These are phyloP conservation scores for Lepeophtheirus nordmannii DNA, from an alignment of 2,888 invertebrate genomes.

Conservation along the genomic window DNA sequence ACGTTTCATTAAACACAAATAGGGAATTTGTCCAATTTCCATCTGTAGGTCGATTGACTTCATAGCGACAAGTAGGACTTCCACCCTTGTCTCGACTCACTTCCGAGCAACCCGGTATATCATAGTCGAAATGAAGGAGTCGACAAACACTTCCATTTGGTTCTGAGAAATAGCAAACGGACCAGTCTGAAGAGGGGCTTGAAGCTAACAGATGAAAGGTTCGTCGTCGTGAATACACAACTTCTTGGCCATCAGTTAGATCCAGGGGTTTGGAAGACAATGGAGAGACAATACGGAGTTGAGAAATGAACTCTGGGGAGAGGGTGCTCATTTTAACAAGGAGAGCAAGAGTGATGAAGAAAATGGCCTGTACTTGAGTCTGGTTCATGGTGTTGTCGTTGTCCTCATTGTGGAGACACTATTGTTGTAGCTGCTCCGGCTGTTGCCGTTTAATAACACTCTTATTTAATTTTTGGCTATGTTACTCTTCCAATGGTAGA, in stretches of 20 bases:
- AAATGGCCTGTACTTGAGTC: too few relatives aligned
- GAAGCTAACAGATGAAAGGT: background rate
- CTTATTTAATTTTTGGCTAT: too few relatives aligned
- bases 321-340: background rate
- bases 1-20: background rate
- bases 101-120: background rate
- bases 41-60: background rate
- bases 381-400: too few relatives aligned
- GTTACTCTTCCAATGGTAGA: too few relatives aligned
- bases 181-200: background rate
- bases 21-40: background rate
- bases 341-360: background rate
- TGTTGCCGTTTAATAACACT: too few relatives aligned
- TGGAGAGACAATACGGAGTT: background rate
- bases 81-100: background rate
- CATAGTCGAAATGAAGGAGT: background rate
- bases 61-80: background rate
- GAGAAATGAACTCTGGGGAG: background rate
- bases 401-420: too few relatives aligned
- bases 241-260: background rate
- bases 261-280: background rate
- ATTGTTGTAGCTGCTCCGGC: too few relatives aligned
- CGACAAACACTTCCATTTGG: constrained; percentile 4
- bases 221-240: background rate
- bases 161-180: background rate